phyloP scores from a whole-genome alignment of 2,888 invertebrate species.

The Drosophila seclusa region DNA sequence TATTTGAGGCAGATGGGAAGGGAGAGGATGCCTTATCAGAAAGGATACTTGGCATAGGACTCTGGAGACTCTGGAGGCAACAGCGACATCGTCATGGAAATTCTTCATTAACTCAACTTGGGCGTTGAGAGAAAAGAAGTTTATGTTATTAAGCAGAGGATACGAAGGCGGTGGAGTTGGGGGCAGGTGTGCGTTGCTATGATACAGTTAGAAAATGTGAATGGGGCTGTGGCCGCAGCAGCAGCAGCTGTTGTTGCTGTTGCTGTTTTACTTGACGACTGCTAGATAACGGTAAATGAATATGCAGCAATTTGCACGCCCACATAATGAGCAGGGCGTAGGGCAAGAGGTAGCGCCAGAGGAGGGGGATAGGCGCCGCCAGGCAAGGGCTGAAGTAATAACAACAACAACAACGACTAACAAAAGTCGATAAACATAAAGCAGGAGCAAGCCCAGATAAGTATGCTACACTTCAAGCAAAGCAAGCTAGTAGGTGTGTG shows the following conservation, averaged over 20 bases:
- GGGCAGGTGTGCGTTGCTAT: conserved; percentile 12
- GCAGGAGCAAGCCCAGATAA: conserved; percentile 65
- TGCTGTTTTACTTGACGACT: conserved; percentile 72
- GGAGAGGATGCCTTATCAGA: conserved; percentile 51
- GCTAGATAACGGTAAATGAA: conserved; percentile 80
- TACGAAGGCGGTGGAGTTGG: conserved; percentile 24
- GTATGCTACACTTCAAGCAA: conserved; percentile 69
- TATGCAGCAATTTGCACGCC: conserved; percentile 81
- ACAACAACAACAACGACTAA: conserved; percentile 61
- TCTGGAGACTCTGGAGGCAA: not conserved
- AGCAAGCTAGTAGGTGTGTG: conserved; percentile 11
- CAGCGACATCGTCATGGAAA: conserved; percentile 76
- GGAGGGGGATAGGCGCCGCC: conserved; percentile 32
- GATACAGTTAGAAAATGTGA: conserved; percentile 24
- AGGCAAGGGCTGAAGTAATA: conserved; percentile 69
- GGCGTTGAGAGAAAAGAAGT: conserved; percentile 71
- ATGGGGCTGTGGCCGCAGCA: conserved; percentile 8
- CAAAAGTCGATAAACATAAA: conserved; percentile 82
- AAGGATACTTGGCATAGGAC: conserved; percentile 46
- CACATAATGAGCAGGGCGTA: conserved; percentile 71
- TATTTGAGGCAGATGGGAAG: conserved; percentile 45
- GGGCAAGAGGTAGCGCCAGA: not conserved
- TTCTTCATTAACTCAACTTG: conserved; percentile 81
- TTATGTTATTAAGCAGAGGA: conserved; percentile 75
- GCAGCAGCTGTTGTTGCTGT: conserved; percentile 58